These are phyloP conservation scores for Halictus quadricinctus DNA, from an alignment of 2,888 invertebrate genomes.

Conservation along the genomic window DNA sequence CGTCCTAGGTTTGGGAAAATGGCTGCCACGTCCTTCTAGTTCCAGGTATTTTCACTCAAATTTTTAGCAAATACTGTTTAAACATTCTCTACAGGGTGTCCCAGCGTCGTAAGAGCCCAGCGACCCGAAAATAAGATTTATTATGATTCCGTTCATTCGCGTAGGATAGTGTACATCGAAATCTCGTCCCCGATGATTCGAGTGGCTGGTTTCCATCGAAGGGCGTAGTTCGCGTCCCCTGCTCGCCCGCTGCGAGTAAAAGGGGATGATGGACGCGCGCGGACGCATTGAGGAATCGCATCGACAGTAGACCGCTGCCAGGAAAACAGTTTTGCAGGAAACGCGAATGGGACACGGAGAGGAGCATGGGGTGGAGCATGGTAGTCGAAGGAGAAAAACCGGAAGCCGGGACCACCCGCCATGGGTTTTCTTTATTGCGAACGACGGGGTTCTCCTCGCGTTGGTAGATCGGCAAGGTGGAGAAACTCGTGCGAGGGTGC, in stretches of 20 bases:
- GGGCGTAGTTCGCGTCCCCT: constrained; percentile 54
- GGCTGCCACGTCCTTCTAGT: too few species aligned
- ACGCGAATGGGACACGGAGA: constrained; percentile 36
- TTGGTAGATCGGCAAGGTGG: constrained; percentile 50
- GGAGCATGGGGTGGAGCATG: not conserved
- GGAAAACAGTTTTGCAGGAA: constrained; percentile 59
- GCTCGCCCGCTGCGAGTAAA: constrained; percentile 53
- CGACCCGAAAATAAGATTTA: constrained; percentile 31
- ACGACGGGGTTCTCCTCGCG: constrained; percentile 67
- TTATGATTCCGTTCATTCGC: constrained; percentile 27
- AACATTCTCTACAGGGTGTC: too few species aligned
- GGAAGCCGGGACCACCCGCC: constrained; percentile 70
- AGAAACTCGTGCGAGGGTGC: constrained; percentile 51
- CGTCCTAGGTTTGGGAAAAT: too few species aligned
- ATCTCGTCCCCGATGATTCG: constrained; percentile 22
- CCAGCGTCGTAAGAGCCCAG: too few species aligned
- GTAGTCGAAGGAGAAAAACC: constrained; percentile 57
- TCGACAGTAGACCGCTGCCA: constrained; percentile 59
- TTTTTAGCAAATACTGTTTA: too few species aligned
- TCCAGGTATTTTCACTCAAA: too few species aligned
- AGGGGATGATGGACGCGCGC: constrained; percentile 61
- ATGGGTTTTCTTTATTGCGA: constrained; percentile 72
- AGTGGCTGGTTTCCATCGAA: constrained; percentile 41
- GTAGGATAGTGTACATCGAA: constrained; percentile 6
- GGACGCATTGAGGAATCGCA: constrained; percentile 50